Conservation (phyloP, 2,888 invertebrate genomes). For the Plebejus anna region DNA sequence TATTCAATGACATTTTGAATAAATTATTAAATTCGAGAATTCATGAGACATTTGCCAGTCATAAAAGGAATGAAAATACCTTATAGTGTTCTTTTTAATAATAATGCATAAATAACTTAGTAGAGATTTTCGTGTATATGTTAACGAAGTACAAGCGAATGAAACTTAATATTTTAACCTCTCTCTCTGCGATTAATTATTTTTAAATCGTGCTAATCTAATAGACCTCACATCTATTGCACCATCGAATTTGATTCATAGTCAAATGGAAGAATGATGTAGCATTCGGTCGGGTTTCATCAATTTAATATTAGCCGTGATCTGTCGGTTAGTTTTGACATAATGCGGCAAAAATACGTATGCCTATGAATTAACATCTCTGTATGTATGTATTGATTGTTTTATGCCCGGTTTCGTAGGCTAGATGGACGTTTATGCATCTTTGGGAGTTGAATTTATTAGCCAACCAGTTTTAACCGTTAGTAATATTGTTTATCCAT, state of each 20-base stretch:
- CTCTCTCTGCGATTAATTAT: not conserved
- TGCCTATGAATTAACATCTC: too few species aligned
- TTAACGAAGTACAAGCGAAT: constrained; percentile 23
- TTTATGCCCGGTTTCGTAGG: not conserved
- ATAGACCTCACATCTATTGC: constrained; percentile 20
- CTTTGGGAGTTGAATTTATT: not conserved
- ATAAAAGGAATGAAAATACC: constrained; percentile 14
- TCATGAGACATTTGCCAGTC: constrained; percentile 21
- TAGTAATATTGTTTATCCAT: too few species aligned
- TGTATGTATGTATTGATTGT: not conserved
- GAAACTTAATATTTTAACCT: constrained; percentile 20
- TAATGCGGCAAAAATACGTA: too few species aligned
- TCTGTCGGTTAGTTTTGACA: too few species aligned
- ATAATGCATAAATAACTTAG: constrained; percentile 14
- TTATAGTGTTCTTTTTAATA: constrained; percentile 20
- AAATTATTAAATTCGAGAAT: too few species aligned
- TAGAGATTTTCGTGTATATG: constrained; percentile 20
- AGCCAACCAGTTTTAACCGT: too few species aligned
- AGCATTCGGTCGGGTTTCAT: too few species aligned
- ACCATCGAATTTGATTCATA: too few species aligned
- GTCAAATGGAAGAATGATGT: too few species aligned
- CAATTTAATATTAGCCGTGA: too few species aligned
- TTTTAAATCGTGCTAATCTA: constrained; percentile 21
- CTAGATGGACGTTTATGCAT: not conserved
- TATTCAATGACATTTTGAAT: too few species aligned